These are phyloP conservation scores for Oreotrochilus melanogaster DNA, from an alignment of 2,113 vertebrate genomes.

Conservation along the genomic window DNA sequence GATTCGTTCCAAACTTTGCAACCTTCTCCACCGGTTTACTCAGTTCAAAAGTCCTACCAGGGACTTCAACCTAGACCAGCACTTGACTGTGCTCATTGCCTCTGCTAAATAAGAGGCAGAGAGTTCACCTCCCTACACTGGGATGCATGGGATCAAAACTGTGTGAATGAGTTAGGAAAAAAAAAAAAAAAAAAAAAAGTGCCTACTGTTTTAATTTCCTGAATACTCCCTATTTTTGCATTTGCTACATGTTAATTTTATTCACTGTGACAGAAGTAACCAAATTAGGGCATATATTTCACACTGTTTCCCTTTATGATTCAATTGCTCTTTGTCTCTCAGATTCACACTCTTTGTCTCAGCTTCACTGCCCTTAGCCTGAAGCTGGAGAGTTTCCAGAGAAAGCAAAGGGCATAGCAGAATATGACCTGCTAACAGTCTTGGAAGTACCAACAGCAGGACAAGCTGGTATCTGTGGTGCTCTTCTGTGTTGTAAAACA, in stretches of 20 bases:
- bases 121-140: background rate
- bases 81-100: background rate
- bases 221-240: background rate
- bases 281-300: background rate
- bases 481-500: too few species aligned
- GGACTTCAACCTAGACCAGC: background rate
- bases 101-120: background rate
- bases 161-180: background rate
- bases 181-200: background rate
- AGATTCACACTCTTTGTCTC: too few species aligned
- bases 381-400: too few species aligned
- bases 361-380: too few species aligned
- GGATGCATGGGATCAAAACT: background rate
- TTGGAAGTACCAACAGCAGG: too few species aligned
- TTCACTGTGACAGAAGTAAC: background rate
- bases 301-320: background rate
- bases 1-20: background rate
- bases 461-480: too few species aligned
- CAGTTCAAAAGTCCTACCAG: background rate
- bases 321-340: too few species aligned
- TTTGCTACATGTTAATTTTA: background rate
- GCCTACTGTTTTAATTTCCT: background rate
- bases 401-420: too few species aligned
- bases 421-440: too few species aligned
- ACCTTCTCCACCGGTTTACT: background rate